A percentile compares a stretch with the other conserved stretches of the same genome.
Evolutionary conservation across 2,113 vertebrate species (phyloP).

Genomic region (Xiphias gladius): DNA sequence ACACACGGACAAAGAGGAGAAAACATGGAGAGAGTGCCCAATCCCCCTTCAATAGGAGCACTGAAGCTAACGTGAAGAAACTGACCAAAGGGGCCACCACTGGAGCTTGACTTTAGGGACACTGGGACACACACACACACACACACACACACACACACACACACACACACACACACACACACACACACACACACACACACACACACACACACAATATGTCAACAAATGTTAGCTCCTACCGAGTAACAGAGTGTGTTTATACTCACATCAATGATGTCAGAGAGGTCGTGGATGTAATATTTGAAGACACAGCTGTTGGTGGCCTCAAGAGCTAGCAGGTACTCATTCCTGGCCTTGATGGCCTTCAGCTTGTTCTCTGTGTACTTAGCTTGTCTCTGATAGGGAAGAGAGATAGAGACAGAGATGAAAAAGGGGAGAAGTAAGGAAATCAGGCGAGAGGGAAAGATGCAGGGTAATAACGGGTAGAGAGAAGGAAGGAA

Average conservation of each 20-base stretch:
- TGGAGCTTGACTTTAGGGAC: neutral
- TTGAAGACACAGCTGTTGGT: slow-evolving; percentile 98
- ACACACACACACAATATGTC: neutral
- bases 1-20: slow-evolving; percentile 19
- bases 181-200: too few relatives aligned
- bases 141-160: slow-evolving; percentile 3
- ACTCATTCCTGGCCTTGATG: slow-evolving; percentile 97
- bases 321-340: slow-evolving; percentile 95
- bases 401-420: slow-evolving; percentile 44
- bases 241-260: slow-evolving; percentile 10
- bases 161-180: neutral
- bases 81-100: slow-evolving; percentile 19
- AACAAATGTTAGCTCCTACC: neutral
- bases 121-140: slow-evolving; percentile 5
- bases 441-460: slow-evolving; percentile 10
- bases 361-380: slow-evolving; percentile 98
- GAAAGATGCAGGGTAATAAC: slow-evolving; percentile 8
- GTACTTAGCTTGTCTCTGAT: slow-evolving; percentile 97
- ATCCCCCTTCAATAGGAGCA: slow-evolving; percentile 34
- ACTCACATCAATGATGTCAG: slow-evolving; percentile 98
- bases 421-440: neutral
- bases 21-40: neutral
- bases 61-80: slow-evolving; percentile 55
- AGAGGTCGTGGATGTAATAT: slow-evolving; percentile 99
- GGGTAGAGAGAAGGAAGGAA: slow-evolving; percentile 25